Percentiles rank a stretch among this genome's conserved stretches.
Evolutionary conservation across 2,113 vertebrate species (phyloP).

Genomic region (Willisornis vidua): DNA sequence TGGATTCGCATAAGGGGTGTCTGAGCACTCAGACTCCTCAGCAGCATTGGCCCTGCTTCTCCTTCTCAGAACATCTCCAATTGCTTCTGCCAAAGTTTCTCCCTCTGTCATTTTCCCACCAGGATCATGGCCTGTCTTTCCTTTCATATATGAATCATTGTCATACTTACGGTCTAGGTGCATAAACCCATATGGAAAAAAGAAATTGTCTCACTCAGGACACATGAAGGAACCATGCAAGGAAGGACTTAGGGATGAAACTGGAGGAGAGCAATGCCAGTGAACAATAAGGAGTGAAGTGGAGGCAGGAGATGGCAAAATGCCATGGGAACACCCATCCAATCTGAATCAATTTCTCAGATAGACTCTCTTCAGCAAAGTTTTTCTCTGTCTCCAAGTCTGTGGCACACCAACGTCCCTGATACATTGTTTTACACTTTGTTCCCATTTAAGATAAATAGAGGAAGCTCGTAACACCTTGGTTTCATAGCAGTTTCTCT

Average conservation of each 20-base stretch:
- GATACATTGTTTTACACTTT: not conserved
- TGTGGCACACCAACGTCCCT: not conserved
- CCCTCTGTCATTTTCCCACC: not conserved
- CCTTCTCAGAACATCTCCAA: not conserved
- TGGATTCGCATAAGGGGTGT: not conserved
- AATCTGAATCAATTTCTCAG: not conserved
- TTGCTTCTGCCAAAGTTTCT: not conserved
- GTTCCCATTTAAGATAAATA: not conserved
- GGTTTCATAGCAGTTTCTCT: constrained; percentile 7
- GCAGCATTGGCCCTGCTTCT: not conserved
- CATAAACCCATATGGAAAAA: not conserved
- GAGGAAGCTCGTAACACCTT: not conserved
- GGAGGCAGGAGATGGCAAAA: not conserved
- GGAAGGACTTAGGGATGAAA: not conserved
- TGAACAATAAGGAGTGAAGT: not conserved
- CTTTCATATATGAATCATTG: not conserved
- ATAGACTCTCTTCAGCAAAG: not conserved
- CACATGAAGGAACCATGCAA: not conserved
- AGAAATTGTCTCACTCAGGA: not conserved
- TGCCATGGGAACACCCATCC: fast-evolving
- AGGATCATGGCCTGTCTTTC: not conserved
- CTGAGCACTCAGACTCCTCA: not conserved
- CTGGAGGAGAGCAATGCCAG: not conserved
- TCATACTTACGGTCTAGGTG: not conserved
- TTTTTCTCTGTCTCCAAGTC: not conserved